A percentile compares a stretch with the other conserved stretches of the same genome.
phyloP scores from a whole-genome alignment of 2,797 vertebrate genomes.

The Gadopsis marmoratus region DNA sequence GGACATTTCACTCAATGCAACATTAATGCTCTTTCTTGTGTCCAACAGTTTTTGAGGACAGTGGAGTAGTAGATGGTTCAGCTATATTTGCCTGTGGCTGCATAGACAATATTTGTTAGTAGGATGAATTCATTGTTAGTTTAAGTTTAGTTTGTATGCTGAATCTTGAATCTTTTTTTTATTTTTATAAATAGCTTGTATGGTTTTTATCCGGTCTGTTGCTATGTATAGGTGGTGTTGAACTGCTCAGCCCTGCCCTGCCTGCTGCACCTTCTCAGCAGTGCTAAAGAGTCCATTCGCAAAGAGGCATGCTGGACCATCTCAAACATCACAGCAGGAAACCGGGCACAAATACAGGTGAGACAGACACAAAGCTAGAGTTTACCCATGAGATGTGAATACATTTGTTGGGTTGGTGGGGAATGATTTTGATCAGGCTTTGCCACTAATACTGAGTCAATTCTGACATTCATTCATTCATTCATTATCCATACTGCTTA shows the following conservation, averaged over 20 bases:
- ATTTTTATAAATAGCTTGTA: background rate
- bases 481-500: too few relatives aligned
- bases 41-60: background rate
- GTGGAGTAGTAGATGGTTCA: background rate
- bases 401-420: too few relatives aligned
- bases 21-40: background rate
- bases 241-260: conserved; percentile 98
- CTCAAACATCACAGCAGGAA: conserved; percentile 98
- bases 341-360: conserved; percentile 94
- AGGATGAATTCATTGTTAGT: background rate
- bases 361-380: background rate
- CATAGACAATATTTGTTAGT: background rate
- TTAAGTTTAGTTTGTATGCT: background rate
- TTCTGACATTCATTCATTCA: background rate
- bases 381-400: background rate
- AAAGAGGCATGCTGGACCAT: conserved; percentile 99
- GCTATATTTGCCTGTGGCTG: background rate
- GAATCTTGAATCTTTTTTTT: background rate
- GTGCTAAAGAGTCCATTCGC: conserved; percentile 97
- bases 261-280: conserved; percentile 97
- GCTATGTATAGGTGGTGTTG: conserved; percentile 90
- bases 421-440: background rate
- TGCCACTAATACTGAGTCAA: background rate
- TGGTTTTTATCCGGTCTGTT: background rate
- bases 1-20: background rate